Percentiles rank a stretch among this genome's conserved stretches.
These are phyloP conservation scores for Peromyscus melanophrys DNA, from an alignment of 2,797 vertebrate genomes.

Conservation along the genomic window DNA sequence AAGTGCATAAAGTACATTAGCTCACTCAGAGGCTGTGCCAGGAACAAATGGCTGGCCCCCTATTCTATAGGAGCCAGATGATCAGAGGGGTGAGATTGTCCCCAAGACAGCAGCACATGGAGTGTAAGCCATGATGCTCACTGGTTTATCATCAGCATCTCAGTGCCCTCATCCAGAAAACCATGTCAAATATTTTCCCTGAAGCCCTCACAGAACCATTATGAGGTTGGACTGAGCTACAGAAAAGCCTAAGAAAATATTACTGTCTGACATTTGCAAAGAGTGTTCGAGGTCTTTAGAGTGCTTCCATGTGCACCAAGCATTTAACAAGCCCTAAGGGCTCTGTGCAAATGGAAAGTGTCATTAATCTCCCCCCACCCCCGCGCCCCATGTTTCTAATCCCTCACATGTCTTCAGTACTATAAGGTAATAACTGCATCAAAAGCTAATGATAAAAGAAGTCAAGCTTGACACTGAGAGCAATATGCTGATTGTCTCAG, in stretches of 20 bases:
- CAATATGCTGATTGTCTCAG: slow-evolving; percentile 46
- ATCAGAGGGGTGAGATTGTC: background rate
- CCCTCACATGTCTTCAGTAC: slow-evolving; percentile 18
- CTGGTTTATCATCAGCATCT: background rate
- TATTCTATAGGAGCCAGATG: background rate
- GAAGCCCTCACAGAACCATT: slow-evolving; percentile 28
- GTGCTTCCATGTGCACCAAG: slow-evolving; percentile 23
- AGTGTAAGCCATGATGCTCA: background rate
- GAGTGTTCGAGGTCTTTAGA: slow-evolving; percentile 56
- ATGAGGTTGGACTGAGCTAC: slow-evolving; percentile 14
- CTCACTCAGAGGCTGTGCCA: background rate
- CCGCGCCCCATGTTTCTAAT: background rate
- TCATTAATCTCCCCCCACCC: slow-evolving; percentile 38
- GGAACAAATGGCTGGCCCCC: background rate
- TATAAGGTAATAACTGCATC: slow-evolving; percentile 54
- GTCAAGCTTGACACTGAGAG: background rate
- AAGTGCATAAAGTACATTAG: background rate
- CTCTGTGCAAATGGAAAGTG: slow-evolving; percentile 41
- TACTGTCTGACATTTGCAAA: slow-evolving; percentile 67
- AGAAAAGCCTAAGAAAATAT: slow-evolving; percentile 66
- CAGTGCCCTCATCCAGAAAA: background rate
- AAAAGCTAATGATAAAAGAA: slow-evolving; percentile 65
- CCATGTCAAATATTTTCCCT: slow-evolving; percentile 27
- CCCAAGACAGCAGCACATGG: background rate
- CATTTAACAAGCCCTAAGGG: slow-evolving; percentile 46